Conservation (phyloP, 1,140 invertebrate genomes). For the Phthorimaea operculella region DNA sequence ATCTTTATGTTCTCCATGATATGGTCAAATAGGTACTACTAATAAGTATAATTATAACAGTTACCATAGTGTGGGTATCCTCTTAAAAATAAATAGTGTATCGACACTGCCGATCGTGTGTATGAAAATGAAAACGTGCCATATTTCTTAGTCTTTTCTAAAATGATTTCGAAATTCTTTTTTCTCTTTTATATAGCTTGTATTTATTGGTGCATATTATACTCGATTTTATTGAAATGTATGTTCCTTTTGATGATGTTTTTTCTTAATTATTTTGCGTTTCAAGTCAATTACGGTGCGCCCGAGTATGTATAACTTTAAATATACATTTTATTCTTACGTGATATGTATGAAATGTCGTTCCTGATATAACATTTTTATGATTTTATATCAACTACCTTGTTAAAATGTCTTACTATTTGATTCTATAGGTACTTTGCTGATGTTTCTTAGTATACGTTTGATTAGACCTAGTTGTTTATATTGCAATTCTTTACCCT, state of each 20-base stretch:
- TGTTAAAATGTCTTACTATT: too few species aligned
- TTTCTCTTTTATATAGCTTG: slow-evolving; percentile 5
- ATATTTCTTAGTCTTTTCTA: slow-evolving; percentile 12
- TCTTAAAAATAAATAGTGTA: background rate
- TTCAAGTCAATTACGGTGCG: slow-evolving; percentile 64
- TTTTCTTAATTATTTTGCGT: slow-evolving; percentile 37
- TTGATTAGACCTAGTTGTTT: too few species aligned
- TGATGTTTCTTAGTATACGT: too few species aligned
- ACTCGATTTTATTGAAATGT: slow-evolving; percentile 9
- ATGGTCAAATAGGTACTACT: background rate
- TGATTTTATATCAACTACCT: too few species aligned
- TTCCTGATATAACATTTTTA: too few species aligned
- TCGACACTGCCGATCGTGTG: slow-evolving; percentile 9
- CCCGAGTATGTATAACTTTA: slow-evolving; percentile 36
- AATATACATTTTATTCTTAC: background rate
- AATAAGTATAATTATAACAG: slow-evolving; percentile 4
- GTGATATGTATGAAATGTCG: slow-evolving; percentile 20
- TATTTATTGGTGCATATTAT: slow-evolving; percentile 11
- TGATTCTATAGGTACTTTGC: too few species aligned
- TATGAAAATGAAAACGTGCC: slow-evolving; percentile 14
- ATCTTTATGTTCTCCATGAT: too few species aligned
- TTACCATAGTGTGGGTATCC: slow-evolving; percentile 1
- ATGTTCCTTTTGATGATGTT: slow-evolving; percentile 20
- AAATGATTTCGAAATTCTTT: slow-evolving; percentile 7
- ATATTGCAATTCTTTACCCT: too few species aligned